phyloP scores from a whole-genome alignment of 2,113 vertebrate genomes.

The Osmerus mordax region DNA sequence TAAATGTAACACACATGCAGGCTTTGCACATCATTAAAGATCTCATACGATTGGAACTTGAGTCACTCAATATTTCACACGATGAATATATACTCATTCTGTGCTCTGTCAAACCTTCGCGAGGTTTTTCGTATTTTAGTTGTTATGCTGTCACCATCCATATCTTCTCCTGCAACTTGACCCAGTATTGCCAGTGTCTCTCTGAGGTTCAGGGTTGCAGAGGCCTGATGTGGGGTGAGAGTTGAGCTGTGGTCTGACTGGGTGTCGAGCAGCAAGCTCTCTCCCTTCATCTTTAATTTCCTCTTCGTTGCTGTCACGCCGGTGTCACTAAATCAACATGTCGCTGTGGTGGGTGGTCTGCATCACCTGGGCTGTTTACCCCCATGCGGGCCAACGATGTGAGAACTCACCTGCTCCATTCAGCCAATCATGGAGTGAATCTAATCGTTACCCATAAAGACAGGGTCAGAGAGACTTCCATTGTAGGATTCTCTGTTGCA shows the following conservation, averaged over 20 bases:
- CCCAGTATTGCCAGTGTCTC: too few species aligned
- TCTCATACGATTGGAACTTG: not conserved
- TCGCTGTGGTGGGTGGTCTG: too few species aligned
- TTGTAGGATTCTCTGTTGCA: too few species aligned
- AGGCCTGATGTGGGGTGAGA: not conserved
- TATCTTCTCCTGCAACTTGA: constrained; percentile 1
- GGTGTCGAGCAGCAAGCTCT: not conserved
- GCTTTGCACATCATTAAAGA: not conserved
- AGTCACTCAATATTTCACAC: not conserved
- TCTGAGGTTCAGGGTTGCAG: not conserved
- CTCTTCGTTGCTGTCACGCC: constrained; percentile 7
- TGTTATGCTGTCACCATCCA: constrained; percentile 3
- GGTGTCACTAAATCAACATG: too few species aligned
- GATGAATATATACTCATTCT: not conserved
- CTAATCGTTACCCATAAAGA: too few species aligned
- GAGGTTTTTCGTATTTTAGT: not conserved
- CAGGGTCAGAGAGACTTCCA: too few species aligned
- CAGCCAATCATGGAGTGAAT: too few species aligned
- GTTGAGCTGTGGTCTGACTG: too few species aligned
- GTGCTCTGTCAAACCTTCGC: not conserved
- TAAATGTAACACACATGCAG: not conserved
- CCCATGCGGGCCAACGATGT: too few species aligned
- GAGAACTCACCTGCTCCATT: too few species aligned
- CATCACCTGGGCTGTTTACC: too few species aligned
- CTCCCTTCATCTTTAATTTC: constrained; percentile 32